phyloP scores from a whole-genome alignment of 2,113 vertebrate species.

The Brevimyrus niger region DNA sequence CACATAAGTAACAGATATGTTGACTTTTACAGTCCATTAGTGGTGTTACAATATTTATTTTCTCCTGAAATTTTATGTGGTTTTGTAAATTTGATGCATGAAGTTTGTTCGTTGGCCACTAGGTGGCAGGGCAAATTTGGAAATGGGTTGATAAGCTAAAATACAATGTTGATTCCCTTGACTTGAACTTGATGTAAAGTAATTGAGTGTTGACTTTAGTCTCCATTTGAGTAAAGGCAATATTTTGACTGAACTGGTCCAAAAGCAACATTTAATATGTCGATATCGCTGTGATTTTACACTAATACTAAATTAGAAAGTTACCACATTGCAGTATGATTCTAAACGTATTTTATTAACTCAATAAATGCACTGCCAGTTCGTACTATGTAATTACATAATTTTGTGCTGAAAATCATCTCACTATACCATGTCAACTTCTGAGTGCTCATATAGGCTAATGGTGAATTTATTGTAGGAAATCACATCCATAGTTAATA shows the following conservation, averaged over 20 bases:
- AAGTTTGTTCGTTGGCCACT: constrained; percentile 1
- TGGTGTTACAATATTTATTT: neutral
- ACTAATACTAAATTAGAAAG: neutral
- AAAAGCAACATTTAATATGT: neutral
- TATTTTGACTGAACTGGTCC: neutral
- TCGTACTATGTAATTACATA: neutral
- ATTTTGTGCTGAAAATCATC: neutral
- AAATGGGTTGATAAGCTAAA: neutral
- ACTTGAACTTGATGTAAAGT: neutral
- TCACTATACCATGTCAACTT: neutral
- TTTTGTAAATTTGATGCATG: constrained; percentile 6
- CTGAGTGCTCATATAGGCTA: neutral
- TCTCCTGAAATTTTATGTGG: neutral
- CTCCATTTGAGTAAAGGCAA: neutral
- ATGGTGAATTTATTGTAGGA: neutral
- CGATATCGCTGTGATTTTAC: neutral
- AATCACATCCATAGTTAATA: neutral
- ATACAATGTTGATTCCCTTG: neutral
- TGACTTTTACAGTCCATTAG: neutral
- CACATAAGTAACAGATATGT: neutral
- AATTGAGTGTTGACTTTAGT: neutral
- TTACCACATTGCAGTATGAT: neutral
- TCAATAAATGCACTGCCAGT: neutral
- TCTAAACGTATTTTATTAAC: neutral
- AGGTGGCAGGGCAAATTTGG: constrained; percentile 7